phyloP scores from a whole-genome alignment of 2,797 vertebrate genomes.

The Scolopax rusticola region DNA sequence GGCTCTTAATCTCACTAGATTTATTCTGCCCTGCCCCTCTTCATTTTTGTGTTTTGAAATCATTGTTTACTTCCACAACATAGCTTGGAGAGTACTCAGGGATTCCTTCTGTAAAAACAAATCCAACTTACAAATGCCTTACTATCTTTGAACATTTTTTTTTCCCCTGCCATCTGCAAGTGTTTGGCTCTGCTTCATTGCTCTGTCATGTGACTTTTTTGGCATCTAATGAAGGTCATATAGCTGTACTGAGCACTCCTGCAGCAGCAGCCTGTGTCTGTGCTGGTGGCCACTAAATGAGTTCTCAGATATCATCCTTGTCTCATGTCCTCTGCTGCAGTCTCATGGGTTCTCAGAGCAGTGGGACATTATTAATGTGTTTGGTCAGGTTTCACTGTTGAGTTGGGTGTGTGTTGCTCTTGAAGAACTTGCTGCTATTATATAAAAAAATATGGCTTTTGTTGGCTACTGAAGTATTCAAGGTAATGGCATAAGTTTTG shows the following conservation, averaged over 20 bases:
- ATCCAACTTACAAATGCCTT: background rate
- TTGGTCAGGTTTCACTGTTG: background rate
- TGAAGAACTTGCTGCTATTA: background rate
- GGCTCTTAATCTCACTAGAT: background rate
- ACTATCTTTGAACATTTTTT: background rate
- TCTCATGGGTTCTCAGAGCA: background rate
- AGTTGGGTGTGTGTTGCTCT: background rate
- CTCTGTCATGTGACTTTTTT: background rate
- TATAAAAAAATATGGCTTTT: background rate
- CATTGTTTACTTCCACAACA: background rate
- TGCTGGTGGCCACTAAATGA: background rate
- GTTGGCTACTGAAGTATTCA: background rate
- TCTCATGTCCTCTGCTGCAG: background rate
- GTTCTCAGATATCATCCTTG: background rate
- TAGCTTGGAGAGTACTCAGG: background rate
- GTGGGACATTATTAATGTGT: background rate
- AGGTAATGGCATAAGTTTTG: background rate
- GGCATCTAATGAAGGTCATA: background rate
- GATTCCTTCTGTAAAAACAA: conserved; percentile 4
- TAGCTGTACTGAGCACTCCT: background rate
- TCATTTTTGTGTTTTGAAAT: background rate
- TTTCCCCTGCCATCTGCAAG: background rate
- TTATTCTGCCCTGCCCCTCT: background rate
- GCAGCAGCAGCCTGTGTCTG: background rate
- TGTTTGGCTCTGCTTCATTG: background rate